Conservation (phyloP, 2,888 invertebrate species). For the Galeopsomyia nigrocyanea region DNA sequence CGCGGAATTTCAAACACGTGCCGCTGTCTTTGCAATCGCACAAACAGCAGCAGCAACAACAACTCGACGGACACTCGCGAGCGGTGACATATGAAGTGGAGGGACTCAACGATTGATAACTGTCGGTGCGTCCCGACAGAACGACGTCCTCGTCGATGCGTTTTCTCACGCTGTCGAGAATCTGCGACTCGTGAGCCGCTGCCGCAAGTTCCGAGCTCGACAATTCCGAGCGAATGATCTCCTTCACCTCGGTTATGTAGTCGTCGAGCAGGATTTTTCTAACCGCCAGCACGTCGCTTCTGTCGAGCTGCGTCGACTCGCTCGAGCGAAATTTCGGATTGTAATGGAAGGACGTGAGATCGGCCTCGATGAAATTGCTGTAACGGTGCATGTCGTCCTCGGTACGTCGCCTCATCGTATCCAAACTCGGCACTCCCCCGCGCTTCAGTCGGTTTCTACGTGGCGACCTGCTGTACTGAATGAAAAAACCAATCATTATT, state of each 20-base stretch:
- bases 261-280: constrained; percentile 42
- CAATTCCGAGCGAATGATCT: constrained; percentile 27
- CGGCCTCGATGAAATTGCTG: constrained; percentile 27
- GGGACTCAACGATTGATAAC: constrained; percentile 4
- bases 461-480: too few relatives aligned
- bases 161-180: constrained; percentile 26
- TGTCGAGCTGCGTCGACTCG: background rate
- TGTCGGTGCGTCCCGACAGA: background rate
- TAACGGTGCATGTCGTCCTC: constrained; percentile 18
- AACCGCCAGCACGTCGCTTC: background rate
- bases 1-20: too few relatives aligned
- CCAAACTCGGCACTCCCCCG: background rate
- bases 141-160: constrained; percentile 31
- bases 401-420: background rate
- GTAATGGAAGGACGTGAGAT: background rate
- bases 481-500: background rate
- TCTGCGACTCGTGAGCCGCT: constrained; percentile 9
- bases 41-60: background rate
- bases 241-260: constrained; percentile 41
- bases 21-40: background rate
- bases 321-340: background rate
- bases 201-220: background rate
- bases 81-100: constrained; percentile 7
- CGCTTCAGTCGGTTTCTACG: too few relatives aligned
- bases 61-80: background rate